Conservation (phyloP, 64 coral and sea anemone species). For the Stichodactyla mertensii region DNA sequence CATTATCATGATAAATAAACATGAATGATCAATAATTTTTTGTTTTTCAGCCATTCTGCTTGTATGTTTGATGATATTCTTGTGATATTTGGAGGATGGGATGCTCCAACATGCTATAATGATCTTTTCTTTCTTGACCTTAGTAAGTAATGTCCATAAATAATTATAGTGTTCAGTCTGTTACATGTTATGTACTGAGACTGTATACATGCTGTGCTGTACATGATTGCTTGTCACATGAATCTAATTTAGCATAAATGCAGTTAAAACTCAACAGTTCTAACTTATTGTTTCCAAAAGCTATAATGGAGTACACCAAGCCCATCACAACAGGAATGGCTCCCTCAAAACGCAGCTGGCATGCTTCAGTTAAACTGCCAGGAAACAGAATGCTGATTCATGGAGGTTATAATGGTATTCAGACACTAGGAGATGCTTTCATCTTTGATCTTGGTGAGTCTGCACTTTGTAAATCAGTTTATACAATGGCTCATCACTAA, state of each 20-base stretch:
- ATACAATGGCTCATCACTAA: too few relatives aligned
- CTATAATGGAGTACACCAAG: constrained; percentile 74
- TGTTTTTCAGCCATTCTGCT: constrained; percentile 64
- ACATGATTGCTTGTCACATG: background rate
- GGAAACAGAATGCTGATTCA: constrained; percentile 69
- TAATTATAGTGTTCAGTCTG: background rate
- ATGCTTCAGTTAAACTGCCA: constrained; percentile 57
- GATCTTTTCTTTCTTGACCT: constrained; percentile 75
- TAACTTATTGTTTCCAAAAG: background rate
- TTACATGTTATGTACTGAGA: too few relatives aligned
- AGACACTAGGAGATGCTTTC: constrained; percentile 70
- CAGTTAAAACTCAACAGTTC: background rate
- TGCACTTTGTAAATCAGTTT: too few relatives aligned
- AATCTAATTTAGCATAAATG: background rate
- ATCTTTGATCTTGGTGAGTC: constrained; percentile 79
- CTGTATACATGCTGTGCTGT: too few relatives aligned
- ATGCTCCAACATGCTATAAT: constrained; percentile 87
- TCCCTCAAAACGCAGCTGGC: constrained; percentile 78
- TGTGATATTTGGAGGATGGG: constrained; percentile 93
- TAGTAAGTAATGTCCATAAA: constrained; percentile 34
- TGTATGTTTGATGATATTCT: constrained; percentile 58
- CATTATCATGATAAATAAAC: too few relatives aligned
- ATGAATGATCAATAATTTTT: background rate
- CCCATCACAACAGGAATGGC: constrained; percentile 47
- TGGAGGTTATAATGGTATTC: constrained; percentile 85